Conservation (phyloP, 1,140 invertebrate genomes). For the Campodea augens region DNA sequence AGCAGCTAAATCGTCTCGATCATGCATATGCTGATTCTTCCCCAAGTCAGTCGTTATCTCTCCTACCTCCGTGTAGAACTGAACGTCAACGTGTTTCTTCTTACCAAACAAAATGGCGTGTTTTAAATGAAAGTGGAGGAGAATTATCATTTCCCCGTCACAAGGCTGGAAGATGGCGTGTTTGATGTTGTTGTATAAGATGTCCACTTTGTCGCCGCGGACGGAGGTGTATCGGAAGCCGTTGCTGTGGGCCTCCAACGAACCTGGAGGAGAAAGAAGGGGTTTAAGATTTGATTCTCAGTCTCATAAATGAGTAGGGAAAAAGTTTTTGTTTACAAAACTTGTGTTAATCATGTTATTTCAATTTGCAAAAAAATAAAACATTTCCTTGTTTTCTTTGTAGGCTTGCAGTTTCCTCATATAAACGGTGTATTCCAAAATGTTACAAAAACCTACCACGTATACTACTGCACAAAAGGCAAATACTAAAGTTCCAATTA, state of each 20-base stretch:
- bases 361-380: no score
- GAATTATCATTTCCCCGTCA: conserved; percentile 98
- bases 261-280: conserved; percentile 21
- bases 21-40: conserved; percentile 99
- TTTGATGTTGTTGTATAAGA: conserved; percentile 98
- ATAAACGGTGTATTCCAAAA: no score
- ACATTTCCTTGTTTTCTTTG: no score
- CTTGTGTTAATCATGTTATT: no score
- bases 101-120: conserved; percentile 99
- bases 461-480: no score
- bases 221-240: conserved; percentile 97
- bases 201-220: conserved; percentile 96
- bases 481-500: no score
- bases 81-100: conserved; percentile 96
- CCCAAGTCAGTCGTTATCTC: conserved; percentile 98
- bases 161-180: conserved; percentile 99
- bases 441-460: no score
- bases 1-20: conserved; percentile 92
- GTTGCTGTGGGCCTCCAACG: conserved; percentile 87
- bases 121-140: conserved; percentile 95
- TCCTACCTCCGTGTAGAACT: conserved; percentile 99
- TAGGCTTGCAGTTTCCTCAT: no score
- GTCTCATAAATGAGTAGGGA: no score
- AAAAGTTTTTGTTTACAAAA: no score
- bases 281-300: no score